Percentiles rank a stretch among this genome's conserved stretches.
Evolutionary conservation across 2,113 vertebrate species (phyloP).

Genomic region (Lamprotornis superbus): DNA sequence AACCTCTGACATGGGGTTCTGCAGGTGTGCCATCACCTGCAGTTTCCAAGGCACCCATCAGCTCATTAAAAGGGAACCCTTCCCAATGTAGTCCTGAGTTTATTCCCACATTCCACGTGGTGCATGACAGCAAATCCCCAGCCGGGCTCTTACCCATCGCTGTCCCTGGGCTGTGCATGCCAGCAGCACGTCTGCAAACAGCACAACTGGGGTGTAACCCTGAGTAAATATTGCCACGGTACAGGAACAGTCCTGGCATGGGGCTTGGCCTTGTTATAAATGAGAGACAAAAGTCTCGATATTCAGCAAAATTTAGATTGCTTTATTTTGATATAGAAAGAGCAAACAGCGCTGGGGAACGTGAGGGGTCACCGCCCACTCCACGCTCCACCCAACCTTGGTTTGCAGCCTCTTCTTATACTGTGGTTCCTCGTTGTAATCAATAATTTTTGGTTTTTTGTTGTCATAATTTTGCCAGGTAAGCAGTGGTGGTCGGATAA

Average conservation of each 20-base stretch:
- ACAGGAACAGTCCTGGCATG: neutral
- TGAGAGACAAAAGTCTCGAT: too few relatives aligned
- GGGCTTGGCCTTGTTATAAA: neutral
- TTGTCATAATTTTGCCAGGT: too few relatives aligned
- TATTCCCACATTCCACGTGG: fast-evolving
- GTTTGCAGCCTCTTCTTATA: too few relatives aligned
- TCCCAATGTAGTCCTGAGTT: fast-evolving
- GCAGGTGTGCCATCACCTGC: neutral
- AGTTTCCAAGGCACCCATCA: fast-evolving
- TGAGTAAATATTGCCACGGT: fast-evolving
- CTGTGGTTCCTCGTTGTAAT: too few relatives aligned
- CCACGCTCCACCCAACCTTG: too few relatives aligned
- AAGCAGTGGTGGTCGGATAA: too few relatives aligned
- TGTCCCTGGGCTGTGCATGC: fast-evolving
- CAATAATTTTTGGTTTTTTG: too few relatives aligned
- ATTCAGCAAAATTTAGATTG: too few relatives aligned
- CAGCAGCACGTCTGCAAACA: neutral
- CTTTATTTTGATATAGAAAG: too few relatives aligned
- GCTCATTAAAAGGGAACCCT: neutral
- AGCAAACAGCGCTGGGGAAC: too few relatives aligned
- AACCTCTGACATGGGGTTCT: fast-evolving
- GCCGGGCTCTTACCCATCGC: fast-evolving
- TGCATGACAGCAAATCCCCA: fast-evolving
- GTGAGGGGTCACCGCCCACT: too few relatives aligned
- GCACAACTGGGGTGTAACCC: neutral